Evolutionary conservation across 2,797 vertebrate genomes (phyloP).

Genomic region (Channa striata): DNA sequence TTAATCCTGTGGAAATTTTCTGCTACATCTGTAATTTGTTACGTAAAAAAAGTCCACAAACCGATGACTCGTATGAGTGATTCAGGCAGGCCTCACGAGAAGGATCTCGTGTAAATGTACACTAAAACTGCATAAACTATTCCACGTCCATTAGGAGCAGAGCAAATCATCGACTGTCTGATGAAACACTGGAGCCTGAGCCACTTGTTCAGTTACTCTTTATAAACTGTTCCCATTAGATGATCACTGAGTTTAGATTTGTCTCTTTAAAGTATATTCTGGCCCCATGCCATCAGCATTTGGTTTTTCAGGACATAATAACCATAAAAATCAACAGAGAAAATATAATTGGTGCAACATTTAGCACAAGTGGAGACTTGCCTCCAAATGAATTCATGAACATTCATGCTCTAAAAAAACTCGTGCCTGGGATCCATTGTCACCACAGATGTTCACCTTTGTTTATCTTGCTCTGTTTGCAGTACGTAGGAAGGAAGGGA

Average conservation of each 20-base stretch:
- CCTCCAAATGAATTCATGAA: constrained; percentile 27
- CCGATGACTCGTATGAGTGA: constrained; percentile 3
- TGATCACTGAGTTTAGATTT: constrained; percentile 21
- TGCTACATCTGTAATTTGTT: constrained; percentile 34
- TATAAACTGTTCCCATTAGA: constrained; percentile 20
- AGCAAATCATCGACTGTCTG: constrained; percentile 49
- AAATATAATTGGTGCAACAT: constrained; percentile 19
- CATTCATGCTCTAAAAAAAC: constrained; percentile 27
- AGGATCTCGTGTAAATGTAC: constrained; percentile 38
- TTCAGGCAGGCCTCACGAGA: constrained; percentile 37
- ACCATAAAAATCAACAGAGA: constrained; percentile 9
- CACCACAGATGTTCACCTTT: constrained; percentile 43
- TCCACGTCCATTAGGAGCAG: constrained; percentile 51
- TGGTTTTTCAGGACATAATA: not conserved
- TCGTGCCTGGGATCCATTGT: constrained; percentile 18
- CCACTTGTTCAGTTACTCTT: not conserved
- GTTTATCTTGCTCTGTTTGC: constrained; percentile 19
- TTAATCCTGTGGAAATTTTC: constrained; percentile 22
- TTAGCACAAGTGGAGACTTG: constrained; percentile 7
- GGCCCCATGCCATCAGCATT: not conserved
- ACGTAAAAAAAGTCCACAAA: constrained; percentile 7
- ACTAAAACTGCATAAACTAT: constrained; percentile 38
- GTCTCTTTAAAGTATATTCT: constrained; percentile 13
- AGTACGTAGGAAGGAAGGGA: not conserved
- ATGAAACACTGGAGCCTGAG: constrained; percentile 27